Evolutionary conservation across 2,797 vertebrate genomes (phyloP).

Genomic region (Hephaestus fuliginosus): DNA sequence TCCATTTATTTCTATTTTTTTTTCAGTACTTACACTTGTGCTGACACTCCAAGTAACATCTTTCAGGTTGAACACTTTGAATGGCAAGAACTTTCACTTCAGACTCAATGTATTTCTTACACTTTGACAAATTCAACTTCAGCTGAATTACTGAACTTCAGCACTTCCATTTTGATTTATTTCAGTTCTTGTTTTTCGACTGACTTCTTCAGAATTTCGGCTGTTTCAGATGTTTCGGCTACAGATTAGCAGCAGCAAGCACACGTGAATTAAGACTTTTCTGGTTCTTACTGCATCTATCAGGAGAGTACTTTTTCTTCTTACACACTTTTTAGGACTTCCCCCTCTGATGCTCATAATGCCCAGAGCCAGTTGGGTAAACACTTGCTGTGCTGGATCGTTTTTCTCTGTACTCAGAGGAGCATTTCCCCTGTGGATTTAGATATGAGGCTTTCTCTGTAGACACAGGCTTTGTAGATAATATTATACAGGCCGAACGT

Average conservation of each 20-base stretch:
- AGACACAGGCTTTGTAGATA: conserved; percentile 12
- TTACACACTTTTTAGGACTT: conserved; percentile 10
- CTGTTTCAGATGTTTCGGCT: not conserved
- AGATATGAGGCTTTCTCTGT: conserved; percentile 27
- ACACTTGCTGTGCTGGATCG: not conserved
- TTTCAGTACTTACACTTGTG: not conserved
- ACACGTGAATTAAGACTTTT: not conserved
- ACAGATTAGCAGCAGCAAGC: not conserved
- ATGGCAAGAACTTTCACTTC: too few relatives aligned
- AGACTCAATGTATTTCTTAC: too few relatives aligned
- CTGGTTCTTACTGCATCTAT: not conserved
- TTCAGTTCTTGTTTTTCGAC: not conserved
- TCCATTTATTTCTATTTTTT: not conserved
- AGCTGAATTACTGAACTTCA: not conserved
- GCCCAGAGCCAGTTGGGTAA: conserved; percentile 27
- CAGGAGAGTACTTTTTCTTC: not conserved
- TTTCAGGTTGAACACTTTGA: not conserved
- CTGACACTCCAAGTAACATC: not conserved
- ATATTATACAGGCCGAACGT: conserved; percentile 2
- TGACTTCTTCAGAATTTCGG: not conserved
- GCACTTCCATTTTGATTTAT: not conserved
- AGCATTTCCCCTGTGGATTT: conserved; percentile 13
- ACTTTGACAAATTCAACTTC: not conserved
- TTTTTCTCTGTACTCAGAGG: not conserved
- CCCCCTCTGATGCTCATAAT: not conserved